Evolutionary conservation across 2,113 vertebrate species (phyloP).

Genomic region (Phylloscopus whistleri): DNA sequence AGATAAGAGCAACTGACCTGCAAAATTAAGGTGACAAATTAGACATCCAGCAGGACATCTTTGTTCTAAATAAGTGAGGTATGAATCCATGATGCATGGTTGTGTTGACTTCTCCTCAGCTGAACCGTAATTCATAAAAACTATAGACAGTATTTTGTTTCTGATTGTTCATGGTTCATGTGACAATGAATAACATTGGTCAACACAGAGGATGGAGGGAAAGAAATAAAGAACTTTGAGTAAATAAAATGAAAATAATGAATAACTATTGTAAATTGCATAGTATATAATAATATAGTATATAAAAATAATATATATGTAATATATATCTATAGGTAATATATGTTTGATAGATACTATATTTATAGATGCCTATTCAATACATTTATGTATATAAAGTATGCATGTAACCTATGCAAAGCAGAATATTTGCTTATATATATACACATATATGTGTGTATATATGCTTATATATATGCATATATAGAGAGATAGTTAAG

Average conservation of each 20-base stretch:
- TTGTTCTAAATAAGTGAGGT: neutral
- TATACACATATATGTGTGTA: neutral
- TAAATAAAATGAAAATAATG: neutral
- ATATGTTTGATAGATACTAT: neutral
- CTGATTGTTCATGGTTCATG: neutral
- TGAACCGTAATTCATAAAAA: neutral
- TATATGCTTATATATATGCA: too few relatives aligned
- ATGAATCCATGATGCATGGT: neutral
- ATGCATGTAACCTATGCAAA: neutral
- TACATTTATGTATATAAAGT: neutral
- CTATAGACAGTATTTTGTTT: neutral
- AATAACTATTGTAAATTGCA: neutral
- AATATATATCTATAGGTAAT: neutral
- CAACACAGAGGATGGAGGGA: neutral
- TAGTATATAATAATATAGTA: neutral
- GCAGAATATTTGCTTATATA: neutral
- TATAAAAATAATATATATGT: neutral
- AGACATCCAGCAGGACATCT: neutral
- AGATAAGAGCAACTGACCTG: slow-evolving; percentile 7
- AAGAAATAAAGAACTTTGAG: neutral
- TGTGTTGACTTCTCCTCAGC: neutral
- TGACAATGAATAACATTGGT: neutral
- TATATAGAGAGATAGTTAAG: neutral
- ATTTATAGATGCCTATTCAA: neutral
- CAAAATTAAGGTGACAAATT: slow-evolving; percentile 19